phyloP scores from a whole-genome alignment of 2,797 vertebrate species.

The Hydrocynus forskahlii region DNA sequence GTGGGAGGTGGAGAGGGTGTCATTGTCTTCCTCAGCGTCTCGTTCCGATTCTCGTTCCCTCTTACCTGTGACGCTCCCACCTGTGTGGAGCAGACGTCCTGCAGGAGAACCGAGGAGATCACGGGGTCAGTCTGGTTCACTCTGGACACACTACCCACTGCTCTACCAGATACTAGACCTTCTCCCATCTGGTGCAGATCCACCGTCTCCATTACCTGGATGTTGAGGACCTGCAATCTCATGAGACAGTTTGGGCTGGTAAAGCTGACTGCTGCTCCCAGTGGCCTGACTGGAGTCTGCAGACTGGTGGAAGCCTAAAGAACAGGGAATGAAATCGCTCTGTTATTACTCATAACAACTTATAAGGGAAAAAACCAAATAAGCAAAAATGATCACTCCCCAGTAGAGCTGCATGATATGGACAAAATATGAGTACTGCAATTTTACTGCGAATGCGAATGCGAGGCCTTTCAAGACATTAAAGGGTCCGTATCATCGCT shows the following conservation, averaged over 20 bases:
- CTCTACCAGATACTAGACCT: too few species aligned
- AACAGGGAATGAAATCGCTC: background rate
- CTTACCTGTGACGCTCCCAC: conserved; percentile 70
- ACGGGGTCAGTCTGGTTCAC: too few species aligned
- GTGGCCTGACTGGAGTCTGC: conserved; percentile 64
- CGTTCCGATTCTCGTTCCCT: conserved; percentile 74
- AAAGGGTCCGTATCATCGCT: too few species aligned
- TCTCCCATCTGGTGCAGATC: too few species aligned
- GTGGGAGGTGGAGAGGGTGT: conserved; percentile 62
- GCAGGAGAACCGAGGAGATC: background rate
- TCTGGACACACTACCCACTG: too few species aligned
- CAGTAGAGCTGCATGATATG: too few species aligned
- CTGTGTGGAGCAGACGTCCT: conserved; percentile 67
- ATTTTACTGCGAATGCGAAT: too few species aligned
- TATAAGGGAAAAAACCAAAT: background rate
- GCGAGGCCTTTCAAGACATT: too few species aligned
- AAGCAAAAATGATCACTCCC: background rate
- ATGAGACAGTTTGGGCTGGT: conserved; percentile 52
- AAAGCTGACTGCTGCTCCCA: conserved; percentile 64
- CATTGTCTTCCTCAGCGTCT: conserved; percentile 65
- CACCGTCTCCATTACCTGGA: conserved; percentile 62
- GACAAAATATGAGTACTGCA: too few species aligned
- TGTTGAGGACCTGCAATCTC: conserved; percentile 74
- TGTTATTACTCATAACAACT: background rate
- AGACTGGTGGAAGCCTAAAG: conserved; percentile 71